Conservation (phyloP, 2,888 invertebrate species). For the Lepetodrilus schrolli region DNA sequence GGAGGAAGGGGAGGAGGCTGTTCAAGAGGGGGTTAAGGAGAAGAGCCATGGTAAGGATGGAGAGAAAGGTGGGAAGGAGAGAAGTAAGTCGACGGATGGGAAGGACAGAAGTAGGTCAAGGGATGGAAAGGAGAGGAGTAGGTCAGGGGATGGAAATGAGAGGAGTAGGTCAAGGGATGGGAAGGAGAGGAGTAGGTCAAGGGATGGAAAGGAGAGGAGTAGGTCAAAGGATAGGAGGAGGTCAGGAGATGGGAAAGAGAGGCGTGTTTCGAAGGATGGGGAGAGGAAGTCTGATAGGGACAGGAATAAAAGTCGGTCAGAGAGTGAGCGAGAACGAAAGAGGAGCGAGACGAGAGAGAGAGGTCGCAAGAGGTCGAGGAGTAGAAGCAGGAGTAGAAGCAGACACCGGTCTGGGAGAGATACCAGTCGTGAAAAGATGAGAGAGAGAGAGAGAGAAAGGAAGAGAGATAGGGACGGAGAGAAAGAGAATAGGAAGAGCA, state of each 20-base stretch:
- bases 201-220: not conserved
- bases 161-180: not conserved
- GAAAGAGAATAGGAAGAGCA: not conserved
- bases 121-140: conserved; percentile 1
- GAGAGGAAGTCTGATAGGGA: not conserved
- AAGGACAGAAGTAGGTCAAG: conserved; percentile 13
- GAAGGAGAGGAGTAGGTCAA: conserved; percentile 15
- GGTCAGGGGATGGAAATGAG: not conserved
- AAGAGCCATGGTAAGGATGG: not conserved
- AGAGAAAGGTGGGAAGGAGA: not conserved
- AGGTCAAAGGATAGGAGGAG: not conserved
- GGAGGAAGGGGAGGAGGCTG: not conserved
- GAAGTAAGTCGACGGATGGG: not conserved
- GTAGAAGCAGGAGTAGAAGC: not conserved
- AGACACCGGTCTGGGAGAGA: not conserved
- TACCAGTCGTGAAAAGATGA: not conserved
- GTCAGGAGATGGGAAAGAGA: not conserved
- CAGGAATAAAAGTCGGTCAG: not conserved
- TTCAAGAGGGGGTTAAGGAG: not conserved
- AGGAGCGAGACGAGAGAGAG: not conserved
- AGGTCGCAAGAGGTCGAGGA: conserved; percentile 15
- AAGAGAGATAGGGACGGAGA: not conserved
- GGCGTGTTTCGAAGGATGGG: not conserved
- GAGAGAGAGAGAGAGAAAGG: not conserved
- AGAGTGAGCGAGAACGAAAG: not conserved